These are phyloP conservation scores for Mus pahari DNA, from an alignment of 2,113 vertebrate genomes.

Conservation along the genomic window DNA sequence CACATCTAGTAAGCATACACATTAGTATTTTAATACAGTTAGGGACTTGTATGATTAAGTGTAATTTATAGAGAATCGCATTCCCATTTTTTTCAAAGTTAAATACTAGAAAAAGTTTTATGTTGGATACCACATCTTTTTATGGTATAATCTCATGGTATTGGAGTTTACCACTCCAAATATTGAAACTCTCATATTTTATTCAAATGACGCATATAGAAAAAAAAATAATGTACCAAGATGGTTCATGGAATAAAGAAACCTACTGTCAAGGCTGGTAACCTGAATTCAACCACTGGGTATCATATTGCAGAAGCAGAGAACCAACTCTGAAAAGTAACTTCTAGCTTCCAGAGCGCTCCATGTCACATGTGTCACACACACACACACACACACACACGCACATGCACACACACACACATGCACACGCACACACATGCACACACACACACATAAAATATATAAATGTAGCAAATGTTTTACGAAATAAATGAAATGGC, in stretches of 20 bases:
- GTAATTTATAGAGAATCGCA: background rate
- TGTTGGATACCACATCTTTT: background rate
- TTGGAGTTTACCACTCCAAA: background rate
- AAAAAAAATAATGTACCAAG: background rate
- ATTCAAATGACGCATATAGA: background rate
- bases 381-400: background rate
- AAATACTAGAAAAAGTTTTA: background rate
- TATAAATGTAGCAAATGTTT: background rate
- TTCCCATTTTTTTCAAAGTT: background rate
- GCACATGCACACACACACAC: background rate
- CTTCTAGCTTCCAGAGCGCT: background rate
- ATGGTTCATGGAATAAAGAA: background rate
- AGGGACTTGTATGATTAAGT: background rate
- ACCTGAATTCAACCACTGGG: background rate
- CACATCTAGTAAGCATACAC: background rate
- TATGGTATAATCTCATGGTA: background rate
- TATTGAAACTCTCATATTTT: background rate
- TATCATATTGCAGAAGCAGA: too few species aligned
- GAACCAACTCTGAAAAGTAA: background rate
- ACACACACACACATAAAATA: background rate
- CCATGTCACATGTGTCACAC: too few species aligned
- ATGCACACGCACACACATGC: too few species aligned
- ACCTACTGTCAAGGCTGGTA: too few species aligned
- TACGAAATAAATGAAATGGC: background rate
- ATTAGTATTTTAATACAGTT: background rate